Evolutionary conservation across 92 coral and sea anemone species (phyloP), one percentile per base, ranked within the genome.

Genomic region (Ricordea florida): DNA sequence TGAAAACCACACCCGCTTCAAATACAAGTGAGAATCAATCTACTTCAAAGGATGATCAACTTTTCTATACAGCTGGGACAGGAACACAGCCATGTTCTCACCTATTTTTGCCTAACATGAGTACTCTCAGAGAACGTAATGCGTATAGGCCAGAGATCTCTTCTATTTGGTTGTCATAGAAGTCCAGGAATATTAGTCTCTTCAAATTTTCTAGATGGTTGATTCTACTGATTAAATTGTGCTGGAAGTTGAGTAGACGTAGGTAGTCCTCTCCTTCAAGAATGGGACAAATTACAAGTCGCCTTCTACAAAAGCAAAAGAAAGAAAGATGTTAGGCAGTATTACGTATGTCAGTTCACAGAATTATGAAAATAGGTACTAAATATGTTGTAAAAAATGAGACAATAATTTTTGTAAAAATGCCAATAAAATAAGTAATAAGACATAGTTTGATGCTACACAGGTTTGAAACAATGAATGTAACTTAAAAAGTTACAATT

Each of bases 141-240:
- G 94, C 68, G 63, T 81, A 74, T 20, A 94, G 79, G 6, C 98
- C 98, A 7, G 97, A 86, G 28, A 92, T 94, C 55, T 90, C 93
- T 41, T 94, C 97, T 69, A 94, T 85, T 49, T 94, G 98, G 56
- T 94, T 94, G 56, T 94, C 98, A 46, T 94, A 94, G 63, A 94
- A 89, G 62, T 94, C 98, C 67, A 94, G 71, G 70, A 94, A 94
- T 6, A 94, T 94, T 47, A 94, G 85, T 27, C 97, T 85, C 75
- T 87, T 85, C 38, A 94, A 87, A 49, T 92, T 93, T 18, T 89
- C 81, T 22, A 94, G 84, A 60, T 94, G 93, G 38, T 81, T 91
- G 30, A 94, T 91, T 57, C 84, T 86, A 13, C 72, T 87, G 71
- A 94, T 92, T 14, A 92, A 72, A 44, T 94, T 94, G 83, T 94